Conservation (phyloP, 2,888 invertebrate species). For the Nudaria mundana region DNA sequence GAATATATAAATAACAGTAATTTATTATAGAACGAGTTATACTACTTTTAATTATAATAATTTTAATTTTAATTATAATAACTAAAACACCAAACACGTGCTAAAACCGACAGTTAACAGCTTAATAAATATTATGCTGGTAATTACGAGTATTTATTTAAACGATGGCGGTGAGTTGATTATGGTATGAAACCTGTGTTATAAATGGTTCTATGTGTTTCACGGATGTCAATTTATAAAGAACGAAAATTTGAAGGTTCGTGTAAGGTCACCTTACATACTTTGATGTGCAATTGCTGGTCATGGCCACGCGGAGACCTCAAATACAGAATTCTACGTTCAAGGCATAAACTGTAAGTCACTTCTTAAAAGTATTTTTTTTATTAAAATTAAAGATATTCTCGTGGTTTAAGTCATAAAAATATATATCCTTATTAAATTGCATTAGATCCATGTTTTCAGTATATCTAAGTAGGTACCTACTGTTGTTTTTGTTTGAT, state of each 20-base stretch:
- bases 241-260: slow-evolving; percentile 65
- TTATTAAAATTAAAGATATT: no score
- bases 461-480: no score
- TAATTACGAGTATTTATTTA: slow-evolving; percentile 15
- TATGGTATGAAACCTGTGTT: slow-evolving; percentile 7
- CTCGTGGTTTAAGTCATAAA: no score
- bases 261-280: slow-evolving; percentile 75
- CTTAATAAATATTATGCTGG: slow-evolving; percentile 17
- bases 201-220: slow-evolving; percentile 37
- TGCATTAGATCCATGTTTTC: no score
- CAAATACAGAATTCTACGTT: slow-evolving; percentile 43
- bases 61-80: slow-evolving; percentile 7
- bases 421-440: no score
- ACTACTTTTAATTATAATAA: slow-evolving; percentile 11
- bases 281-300: slow-evolving; percentile 57
- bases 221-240: slow-evolving; percentile 57
- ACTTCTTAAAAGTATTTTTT: no score
- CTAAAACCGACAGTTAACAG: slow-evolving; percentile 13
- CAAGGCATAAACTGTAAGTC: slow-evolving; percentile 34
- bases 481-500: no score
- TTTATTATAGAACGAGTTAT: slow-evolving; percentile 2
- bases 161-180: background rate
- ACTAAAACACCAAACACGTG: slow-evolving; percentile 2
- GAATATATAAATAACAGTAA: no score
- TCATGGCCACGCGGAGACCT: slow-evolving; percentile 66